These are phyloP conservation scores for Brachirus orientalis DNA, from an alignment of 2,113 vertebrate genomes.

Conservation along the genomic window DNA sequence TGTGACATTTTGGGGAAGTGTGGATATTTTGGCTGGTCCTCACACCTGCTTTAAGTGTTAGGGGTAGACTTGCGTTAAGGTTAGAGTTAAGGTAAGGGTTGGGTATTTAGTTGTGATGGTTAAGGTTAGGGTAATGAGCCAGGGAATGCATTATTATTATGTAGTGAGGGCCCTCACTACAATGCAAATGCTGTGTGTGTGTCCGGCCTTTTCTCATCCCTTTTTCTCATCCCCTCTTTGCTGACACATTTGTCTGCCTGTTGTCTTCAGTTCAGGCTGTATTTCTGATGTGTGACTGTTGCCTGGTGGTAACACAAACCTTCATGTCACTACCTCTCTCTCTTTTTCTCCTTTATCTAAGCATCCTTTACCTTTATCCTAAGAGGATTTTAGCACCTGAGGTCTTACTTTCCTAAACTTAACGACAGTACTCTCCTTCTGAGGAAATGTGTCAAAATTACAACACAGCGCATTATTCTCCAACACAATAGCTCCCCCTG, in stretches of 20 bases:
- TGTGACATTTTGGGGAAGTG: no score
- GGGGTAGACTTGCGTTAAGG: no score
- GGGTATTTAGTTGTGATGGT: no score
- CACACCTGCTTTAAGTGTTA: no score
- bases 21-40: no score
- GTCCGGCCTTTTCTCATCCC: no score
- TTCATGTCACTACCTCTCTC: slow-evolving; percentile 9
- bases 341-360: slow-evolving; percentile 17
- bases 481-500: slow-evolving; percentile 70
- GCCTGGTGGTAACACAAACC: slow-evolving; percentile 5
- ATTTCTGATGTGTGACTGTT: background rate
- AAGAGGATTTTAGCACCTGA: slow-evolving; percentile 62
- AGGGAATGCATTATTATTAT: no score
- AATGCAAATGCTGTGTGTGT: no score
- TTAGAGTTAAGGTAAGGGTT: no score
- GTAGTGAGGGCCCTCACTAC: no score
- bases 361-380: slow-evolving; percentile 43
- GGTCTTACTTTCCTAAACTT: slow-evolving; percentile 61
- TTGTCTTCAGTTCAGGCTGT: background rate
- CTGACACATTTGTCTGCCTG: slow-evolving; percentile 56
- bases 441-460: slow-evolving; percentile 26
- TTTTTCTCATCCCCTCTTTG: slow-evolving; percentile 31
- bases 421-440: slow-evolving; percentile 31
- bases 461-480: slow-evolving; percentile 22
- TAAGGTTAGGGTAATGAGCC: no score